Conservation (phyloP, 1,140 invertebrate species). For the Hylaeus volcanicus region DNA sequence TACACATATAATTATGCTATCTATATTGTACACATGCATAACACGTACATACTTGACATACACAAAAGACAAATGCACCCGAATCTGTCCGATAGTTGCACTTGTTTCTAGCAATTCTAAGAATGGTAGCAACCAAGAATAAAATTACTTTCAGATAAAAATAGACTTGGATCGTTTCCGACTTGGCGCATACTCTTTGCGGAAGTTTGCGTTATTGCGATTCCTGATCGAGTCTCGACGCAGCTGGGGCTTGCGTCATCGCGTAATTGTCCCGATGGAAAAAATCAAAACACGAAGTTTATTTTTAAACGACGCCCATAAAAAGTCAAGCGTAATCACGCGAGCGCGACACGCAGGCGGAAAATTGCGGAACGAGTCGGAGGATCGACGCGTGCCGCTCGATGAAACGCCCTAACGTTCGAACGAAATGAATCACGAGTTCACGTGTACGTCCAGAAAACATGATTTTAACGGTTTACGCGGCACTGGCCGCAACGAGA, state of each 20-base stretch:
- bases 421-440: conserved; percentile 41
- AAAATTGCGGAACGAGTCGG: background rate
- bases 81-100: too few species aligned
- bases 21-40: too few species aligned
- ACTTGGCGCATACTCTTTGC: background rate
- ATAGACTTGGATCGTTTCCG: too few species aligned
- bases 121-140: background rate
- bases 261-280: background rate
- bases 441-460: conserved; percentile 23
- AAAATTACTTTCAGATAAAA: too few species aligned
- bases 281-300: conserved; percentile 14
- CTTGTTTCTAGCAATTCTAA: too few species aligned
- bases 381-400: background rate
- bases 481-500: conserved; percentile 47
- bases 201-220: background rate
- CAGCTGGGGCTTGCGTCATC: background rate
- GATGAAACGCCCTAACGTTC: background rate
- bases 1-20: too few species aligned
- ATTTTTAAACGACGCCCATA: conserved; percentile 7
- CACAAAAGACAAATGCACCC: too few species aligned
- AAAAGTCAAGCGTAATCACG: conserved; percentile 2
- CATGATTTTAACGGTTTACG: conserved; percentile 10
- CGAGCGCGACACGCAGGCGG: background rate
- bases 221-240: background rate
- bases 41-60: too few species aligned